Conservation (phyloP, 2,888 invertebrate species). For the Cantharis flavilabris region DNA sequence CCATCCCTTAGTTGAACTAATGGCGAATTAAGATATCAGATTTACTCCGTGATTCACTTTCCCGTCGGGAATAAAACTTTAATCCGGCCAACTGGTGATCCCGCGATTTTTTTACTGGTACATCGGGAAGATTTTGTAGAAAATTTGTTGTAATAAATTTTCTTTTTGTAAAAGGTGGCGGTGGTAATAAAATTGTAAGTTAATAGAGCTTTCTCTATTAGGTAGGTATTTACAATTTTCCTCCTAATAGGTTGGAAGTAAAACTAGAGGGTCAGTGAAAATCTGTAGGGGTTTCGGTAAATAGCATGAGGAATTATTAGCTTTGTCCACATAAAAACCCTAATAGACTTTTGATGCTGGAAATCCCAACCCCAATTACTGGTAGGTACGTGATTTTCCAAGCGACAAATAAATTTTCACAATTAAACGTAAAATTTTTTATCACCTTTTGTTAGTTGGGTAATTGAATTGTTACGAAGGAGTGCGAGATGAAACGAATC, state of each 20-base stretch:
- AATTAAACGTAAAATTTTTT: background rate
- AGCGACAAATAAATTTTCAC: background rate
- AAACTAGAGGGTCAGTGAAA: slow-evolving; percentile 28
- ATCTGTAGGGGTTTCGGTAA: slow-evolving; percentile 23
- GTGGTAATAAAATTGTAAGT: background rate
- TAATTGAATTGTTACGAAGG: slow-evolving; percentile 9
- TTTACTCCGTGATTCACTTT: background rate
- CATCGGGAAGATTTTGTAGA: background rate
- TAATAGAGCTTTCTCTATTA: slow-evolving; percentile 18
- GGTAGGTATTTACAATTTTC: slow-evolving; percentile 30
- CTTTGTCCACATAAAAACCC: slow-evolving; percentile 36
- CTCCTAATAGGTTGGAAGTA: slow-evolving; percentile 29
- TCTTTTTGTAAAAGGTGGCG: background rate
- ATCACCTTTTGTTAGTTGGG: background rate
- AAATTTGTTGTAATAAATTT: background rate
- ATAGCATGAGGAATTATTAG: slow-evolving; percentile 29
- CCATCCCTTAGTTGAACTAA: background rate
- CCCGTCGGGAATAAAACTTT: background rate
- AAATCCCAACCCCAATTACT: slow-evolving; percentile 20
- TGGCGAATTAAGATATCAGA: background rate
- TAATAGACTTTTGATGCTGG: slow-evolving; percentile 37
- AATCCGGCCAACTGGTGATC: background rate
- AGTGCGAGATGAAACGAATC: slow-evolving; percentile 15
- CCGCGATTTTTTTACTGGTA: background rate
- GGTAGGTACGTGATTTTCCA: background rate